These are phyloP conservation scores for Oreochromis mossambicus DNA, from an alignment of 2,797 vertebrate genomes.

Conservation along the genomic window DNA sequence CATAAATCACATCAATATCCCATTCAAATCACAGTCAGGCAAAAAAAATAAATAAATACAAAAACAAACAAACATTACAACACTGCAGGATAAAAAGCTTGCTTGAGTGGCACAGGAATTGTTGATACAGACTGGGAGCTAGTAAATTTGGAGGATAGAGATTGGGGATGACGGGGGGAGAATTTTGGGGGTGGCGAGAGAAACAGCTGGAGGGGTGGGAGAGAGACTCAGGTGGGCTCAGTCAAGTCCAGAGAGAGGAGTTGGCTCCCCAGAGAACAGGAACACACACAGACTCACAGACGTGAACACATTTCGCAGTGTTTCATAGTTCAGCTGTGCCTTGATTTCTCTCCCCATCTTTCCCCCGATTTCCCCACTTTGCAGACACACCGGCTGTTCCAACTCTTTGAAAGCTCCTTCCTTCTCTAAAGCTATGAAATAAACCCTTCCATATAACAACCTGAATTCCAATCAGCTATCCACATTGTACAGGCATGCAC, in stretches of 20 bases:
- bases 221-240: conserved; percentile 73
- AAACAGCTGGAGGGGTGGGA: conserved; percentile 67
- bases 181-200: conserved; percentile 14
- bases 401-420: conserved; percentile 31
- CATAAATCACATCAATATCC: conserved; percentile 19
- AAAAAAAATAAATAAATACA: not conserved
- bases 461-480: conserved; percentile 52
- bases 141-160: conserved; percentile 1
- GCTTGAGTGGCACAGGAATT: not conserved
- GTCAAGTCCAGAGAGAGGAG: conserved; percentile 61
- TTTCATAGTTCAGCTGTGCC: conserved; percentile 41
- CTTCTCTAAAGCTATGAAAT: conserved; percentile 28
- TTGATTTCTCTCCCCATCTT: conserved; percentile 25
- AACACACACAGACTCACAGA: conserved; percentile 13
- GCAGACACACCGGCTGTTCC: conserved; percentile 11
- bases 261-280: conserved; percentile 47
- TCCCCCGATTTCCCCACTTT: not conserved
- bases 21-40: not conserved
- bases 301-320: conserved; percentile 4
- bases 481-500: not conserved
- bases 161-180: not conserved
- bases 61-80: not conserved
- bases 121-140: not conserved
- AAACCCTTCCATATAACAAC: conserved; percentile 28
- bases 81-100: not conserved